These are phyloP conservation scores for Drosophila ezoana DNA, from an alignment of 2,888 invertebrate species.

Conservation along the genomic window DNA sequence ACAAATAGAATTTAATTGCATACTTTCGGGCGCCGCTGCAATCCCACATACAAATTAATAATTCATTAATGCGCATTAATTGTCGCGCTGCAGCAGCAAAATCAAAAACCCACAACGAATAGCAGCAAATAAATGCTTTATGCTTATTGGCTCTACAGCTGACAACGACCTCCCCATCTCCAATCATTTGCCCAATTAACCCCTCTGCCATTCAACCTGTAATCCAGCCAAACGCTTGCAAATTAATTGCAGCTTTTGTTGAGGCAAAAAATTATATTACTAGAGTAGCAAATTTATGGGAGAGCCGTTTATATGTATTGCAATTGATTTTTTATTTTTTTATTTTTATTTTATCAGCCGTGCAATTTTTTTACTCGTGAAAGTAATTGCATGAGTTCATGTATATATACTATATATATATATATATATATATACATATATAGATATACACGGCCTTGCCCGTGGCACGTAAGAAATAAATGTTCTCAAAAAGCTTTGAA, in stretches of 20 bases:
- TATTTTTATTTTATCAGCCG: constrained; percentile 17
- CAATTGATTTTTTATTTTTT: constrained; percentile 41
- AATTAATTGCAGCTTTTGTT: constrained; percentile 74
- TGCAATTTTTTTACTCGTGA: constrained; percentile 12
- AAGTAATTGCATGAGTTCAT: too few species aligned
- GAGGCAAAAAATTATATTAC: constrained; percentile 6
- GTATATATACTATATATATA: too few species aligned
- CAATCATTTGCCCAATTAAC: neutral
- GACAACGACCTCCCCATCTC: neutral
- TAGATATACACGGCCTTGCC: too few species aligned
- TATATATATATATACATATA: too few species aligned
- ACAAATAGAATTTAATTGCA: constrained; percentile 81
- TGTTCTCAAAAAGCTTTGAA: too few species aligned
- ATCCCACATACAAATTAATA: constrained; percentile 71
- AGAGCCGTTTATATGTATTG: constrained; percentile 59
- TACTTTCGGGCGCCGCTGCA: constrained; percentile 65
- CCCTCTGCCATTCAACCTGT: constrained; percentile 11
- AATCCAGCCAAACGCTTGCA: constrained; percentile 47
- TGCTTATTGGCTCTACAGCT: constrained; percentile 48
- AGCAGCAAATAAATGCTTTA: constrained; percentile 59
- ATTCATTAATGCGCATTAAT: constrained; percentile 80
- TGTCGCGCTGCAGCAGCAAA: constrained; percentile 57
- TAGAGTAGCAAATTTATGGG: constrained; percentile 59
- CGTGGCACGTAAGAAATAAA: too few species aligned
- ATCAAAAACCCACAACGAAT: constrained; percentile 65